Conservation (phyloP, 2,113 vertebrate genomes). For the Cyanoliseus patagonus region DNA sequence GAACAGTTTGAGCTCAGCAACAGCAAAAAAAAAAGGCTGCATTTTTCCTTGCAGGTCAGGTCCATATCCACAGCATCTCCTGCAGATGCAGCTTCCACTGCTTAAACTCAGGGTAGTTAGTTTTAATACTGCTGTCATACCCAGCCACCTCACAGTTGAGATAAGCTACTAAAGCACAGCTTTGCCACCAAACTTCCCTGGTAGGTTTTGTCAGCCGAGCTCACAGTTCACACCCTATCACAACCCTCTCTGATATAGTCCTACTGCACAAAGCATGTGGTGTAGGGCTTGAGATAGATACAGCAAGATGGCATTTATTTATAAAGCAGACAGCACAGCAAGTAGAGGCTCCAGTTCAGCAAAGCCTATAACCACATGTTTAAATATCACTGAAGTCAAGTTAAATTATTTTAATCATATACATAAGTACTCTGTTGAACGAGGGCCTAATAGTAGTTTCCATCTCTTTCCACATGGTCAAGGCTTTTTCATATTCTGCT, state of each 20-base stretch:
- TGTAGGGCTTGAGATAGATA: background rate
- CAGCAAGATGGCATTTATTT: background rate
- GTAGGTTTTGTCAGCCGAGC: background rate
- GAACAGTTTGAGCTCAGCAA: background rate
- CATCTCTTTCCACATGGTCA: slow-evolving; percentile 1
- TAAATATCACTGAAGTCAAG: slow-evolving; percentile 26
- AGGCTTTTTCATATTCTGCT: slow-evolving; percentile 10
- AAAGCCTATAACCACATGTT: background rate
- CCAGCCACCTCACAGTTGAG: background rate
- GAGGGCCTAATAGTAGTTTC: background rate
- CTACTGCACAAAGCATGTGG: background rate
- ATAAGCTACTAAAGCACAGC: background rate
- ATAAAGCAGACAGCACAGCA: background rate
- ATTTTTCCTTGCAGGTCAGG: background rate
- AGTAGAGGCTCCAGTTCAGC: background rate
- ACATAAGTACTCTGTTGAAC: background rate
- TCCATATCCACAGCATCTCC: background rate
- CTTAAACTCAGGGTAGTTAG: background rate
- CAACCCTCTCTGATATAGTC: background rate
- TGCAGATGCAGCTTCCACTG: background rate
- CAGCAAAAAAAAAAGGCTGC: background rate
- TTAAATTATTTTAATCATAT: slow-evolving; percentile 36
- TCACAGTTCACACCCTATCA: background rate
- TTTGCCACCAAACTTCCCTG: background rate
- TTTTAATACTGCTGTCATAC: background rate